phyloP scores from a whole-genome alignment of 2,797 vertebrate genomes.

The Anguilla megastoma region DNA sequence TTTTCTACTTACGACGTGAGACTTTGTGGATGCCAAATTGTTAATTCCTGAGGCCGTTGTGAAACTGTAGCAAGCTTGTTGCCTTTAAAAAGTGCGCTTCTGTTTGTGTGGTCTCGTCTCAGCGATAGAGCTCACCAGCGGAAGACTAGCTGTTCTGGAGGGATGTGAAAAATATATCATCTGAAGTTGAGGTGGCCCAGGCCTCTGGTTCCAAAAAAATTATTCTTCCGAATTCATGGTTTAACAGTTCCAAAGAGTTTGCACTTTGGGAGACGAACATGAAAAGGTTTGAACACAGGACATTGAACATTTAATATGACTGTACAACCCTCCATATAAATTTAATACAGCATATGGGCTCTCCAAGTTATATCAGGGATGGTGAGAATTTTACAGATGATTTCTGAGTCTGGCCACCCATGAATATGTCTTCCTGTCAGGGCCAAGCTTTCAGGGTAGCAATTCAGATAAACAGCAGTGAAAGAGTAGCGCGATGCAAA shows the following conservation, averaged over 20 bases:
- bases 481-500: constrained; percentile 30
- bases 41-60: constrained; percentile 34
- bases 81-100: not conserved
- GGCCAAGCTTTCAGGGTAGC: constrained; percentile 35
- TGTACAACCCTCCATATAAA: constrained; percentile 40
- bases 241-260: constrained; percentile 42
- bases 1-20: not conserved
- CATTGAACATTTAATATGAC: constrained; percentile 43
- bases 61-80: constrained; percentile 36
- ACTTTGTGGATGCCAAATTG: constrained; percentile 28
- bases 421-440: constrained; percentile 36
- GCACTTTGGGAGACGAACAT: constrained; percentile 39
- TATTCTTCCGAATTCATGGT: constrained; percentile 40
- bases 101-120: constrained; percentile 52
- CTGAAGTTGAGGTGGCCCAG: constrained; percentile 37
- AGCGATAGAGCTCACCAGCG: constrained; percentile 36
- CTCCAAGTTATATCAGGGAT: constrained; percentile 45
- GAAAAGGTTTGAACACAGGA: constrained; percentile 38
- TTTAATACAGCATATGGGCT: constrained; percentile 31
- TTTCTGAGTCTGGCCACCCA: constrained; percentile 41
- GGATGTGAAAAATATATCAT: constrained; percentile 47
- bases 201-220: constrained; percentile 44
- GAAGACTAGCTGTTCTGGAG: constrained; percentile 39
- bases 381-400: constrained; percentile 48
- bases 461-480: constrained; percentile 38